Percentiles rank a stretch among this genome's conserved stretches.
phyloP scores from a whole-genome alignment of 2,888 invertebrate species.

The Halictus quadricinctus region DNA sequence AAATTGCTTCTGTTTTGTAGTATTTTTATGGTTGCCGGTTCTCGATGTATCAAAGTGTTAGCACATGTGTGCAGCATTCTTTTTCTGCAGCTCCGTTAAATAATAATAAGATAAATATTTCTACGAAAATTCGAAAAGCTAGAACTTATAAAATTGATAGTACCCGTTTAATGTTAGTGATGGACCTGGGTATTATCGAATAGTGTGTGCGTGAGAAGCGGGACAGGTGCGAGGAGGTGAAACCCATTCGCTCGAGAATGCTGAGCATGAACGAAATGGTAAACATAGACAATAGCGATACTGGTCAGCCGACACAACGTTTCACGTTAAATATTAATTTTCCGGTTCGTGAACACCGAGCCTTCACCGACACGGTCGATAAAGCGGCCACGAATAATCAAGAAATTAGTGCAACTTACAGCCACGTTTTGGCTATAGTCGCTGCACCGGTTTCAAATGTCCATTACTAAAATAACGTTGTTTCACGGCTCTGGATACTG shows the following conservation, averaged over 20 bases:
- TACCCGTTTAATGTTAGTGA: background rate
- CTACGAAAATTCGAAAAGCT: background rate
- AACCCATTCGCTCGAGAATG: slow-evolving; percentile 33
- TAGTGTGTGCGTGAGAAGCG: background rate
- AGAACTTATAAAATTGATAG: background rate
- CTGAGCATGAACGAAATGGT: slow-evolving; percentile 32
- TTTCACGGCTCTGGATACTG: slow-evolving; percentile 15
- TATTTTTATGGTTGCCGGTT: no score
- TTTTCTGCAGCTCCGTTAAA: no score
- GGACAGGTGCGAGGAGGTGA: slow-evolving; percentile 51
- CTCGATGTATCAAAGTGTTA: no score
- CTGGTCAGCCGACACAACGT: slow-evolving; percentile 31
- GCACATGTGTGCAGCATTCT: no score
- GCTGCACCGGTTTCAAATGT: slow-evolving; percentile 10
- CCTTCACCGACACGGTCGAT: slow-evolving; percentile 56
- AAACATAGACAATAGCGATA: slow-evolving; percentile 25
- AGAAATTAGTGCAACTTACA: slow-evolving; percentile 52
- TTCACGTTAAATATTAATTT: slow-evolving; percentile 67
- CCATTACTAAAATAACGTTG: slow-evolving; percentile 25
- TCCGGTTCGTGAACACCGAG: slow-evolving; percentile 52
- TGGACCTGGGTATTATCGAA: background rate
- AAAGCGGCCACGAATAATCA: slow-evolving; percentile 59
- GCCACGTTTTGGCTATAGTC: slow-evolving; percentile 6
- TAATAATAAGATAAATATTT: background rate
- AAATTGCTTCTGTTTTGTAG: no score